Evolutionary conservation across 2,113 vertebrate genomes (phyloP), one percentile per base, ranked within the genome.

Genomic region (Furnarius figulus): DNA sequence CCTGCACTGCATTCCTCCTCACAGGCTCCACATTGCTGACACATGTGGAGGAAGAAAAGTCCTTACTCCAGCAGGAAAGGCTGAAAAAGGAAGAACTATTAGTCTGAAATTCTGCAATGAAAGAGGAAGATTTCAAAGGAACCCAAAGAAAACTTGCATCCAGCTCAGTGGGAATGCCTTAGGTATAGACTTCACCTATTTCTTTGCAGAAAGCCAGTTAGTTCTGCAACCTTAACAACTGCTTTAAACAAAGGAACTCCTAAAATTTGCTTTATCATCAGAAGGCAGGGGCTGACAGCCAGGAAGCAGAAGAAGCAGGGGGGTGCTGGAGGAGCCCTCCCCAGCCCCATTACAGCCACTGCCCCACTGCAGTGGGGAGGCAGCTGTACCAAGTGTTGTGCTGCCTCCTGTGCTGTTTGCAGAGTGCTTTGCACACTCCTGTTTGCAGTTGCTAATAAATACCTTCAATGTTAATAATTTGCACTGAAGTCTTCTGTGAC

Each of bases 101-200:
- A 89, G 52, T 53, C 49, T 47, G 53, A 92, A 95, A 78, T 85
- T 86, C 76, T 89, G 50, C 52, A 37, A 14, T 7, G 49, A 65
- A 88, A 86, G 58, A 59, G 25, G 37, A 84, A 83, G 53, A 72
- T 95, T 95, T 93, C 89, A 92, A 92, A 95, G 70, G 30, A 90
- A 78, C 10, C 14, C 7, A 5, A 89, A 80, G 65, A 85, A 89
- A 95, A 78, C 71, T 52, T 88, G 65, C 63, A 93, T 72, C 35
- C 65, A 63, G 28, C 77, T 89, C 84, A 56, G 61, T 23, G 31
- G 21, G 80, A 94, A 89, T 24, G 93, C 91, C 91, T 95, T 52
- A 95, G 84, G 93, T 95, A 49, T 44, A 87, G 24, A 75, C 39
- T 87, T 95, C 72, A 89, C 73, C 91, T 92, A 72, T 84, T 93